Conservation (phyloP, 2,113 vertebrate species). For the mouse (Mus musculus) region DNA sequence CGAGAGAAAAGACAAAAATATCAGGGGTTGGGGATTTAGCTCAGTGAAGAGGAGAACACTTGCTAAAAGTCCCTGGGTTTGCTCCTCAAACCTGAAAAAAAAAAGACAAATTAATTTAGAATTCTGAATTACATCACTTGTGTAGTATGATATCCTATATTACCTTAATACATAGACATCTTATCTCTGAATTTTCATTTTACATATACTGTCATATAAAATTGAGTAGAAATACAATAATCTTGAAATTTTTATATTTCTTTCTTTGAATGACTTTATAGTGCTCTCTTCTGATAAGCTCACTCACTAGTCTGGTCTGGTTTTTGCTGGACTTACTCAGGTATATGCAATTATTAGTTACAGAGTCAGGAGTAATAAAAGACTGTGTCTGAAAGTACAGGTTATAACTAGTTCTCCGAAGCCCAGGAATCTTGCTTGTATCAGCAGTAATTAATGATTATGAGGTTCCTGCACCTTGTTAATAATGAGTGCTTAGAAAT, state of each 20-base stretch:
- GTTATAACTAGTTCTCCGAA: slow-evolving; percentile 13
- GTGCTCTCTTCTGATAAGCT: neutral
- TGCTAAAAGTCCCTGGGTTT: no score
- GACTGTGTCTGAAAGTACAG: slow-evolving; percentile 11
- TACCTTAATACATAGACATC: neutral
- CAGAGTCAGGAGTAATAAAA: neutral
- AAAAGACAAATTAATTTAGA: neutral
- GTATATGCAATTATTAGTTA: neutral
- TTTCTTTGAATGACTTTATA: slow-evolving; percentile 13
- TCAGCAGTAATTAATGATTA: neutral
- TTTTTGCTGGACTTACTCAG: neutral
- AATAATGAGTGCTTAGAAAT: slow-evolving; percentile 20
- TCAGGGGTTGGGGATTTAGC: no score
- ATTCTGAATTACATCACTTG: neutral
- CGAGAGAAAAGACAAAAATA: no score
- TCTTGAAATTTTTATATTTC: neutral
- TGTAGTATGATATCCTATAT: neutral
- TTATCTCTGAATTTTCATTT: neutral
- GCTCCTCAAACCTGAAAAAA: no score
- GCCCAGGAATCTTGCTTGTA: neutral
- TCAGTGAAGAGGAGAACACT: no score
- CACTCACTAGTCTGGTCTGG: neutral
- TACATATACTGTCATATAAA: slow-evolving; percentile 32
- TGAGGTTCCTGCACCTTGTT: neutral
- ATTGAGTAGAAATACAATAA: neutral